Evolutionary conservation across 1,140 invertebrate species (phyloP).

Genomic region (Eciton burchellii): DNA sequence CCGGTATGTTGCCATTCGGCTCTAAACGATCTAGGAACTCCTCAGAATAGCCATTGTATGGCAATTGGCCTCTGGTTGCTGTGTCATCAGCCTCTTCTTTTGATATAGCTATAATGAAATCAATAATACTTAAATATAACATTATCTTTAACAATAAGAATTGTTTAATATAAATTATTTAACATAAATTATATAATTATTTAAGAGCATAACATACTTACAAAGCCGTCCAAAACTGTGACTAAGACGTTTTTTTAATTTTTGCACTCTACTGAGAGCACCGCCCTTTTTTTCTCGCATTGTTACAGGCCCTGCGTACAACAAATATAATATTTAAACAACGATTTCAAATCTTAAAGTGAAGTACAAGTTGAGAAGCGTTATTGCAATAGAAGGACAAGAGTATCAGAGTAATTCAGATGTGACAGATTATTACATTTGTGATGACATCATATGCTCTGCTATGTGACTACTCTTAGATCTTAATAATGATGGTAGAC

Average conservation of each 20-base stretch:
- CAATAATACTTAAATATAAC: constrained; percentile 36
- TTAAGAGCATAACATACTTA: constrained; percentile 87
- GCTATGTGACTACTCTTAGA: constrained; percentile 58
- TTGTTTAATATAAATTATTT: neutral
- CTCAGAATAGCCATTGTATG: constrained; percentile 95
- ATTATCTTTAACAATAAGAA: neutral
- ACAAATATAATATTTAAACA: constrained; percentile 64
- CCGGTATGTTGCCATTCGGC: constrained; percentile 93
- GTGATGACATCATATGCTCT: constrained; percentile 56
- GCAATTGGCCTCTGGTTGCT: constrained; percentile 88
- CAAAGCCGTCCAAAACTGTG: constrained; percentile 96
- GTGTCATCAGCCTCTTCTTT: constrained; percentile 91
- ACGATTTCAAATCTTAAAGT: constrained; percentile 19
- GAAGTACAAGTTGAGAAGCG: constrained; percentile 49
- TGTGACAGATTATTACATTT: constrained; percentile 56
- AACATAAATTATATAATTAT: constrained; percentile 6
- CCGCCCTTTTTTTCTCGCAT: constrained; percentile 96
- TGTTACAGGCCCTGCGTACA: constrained; percentile 87
- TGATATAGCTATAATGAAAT: constrained; percentile 88
- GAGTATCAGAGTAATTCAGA: constrained; percentile 69
- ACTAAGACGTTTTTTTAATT: constrained; percentile 95
- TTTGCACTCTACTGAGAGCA: constrained; percentile 94
- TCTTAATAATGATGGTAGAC: constrained; percentile 51
- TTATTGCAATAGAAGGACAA: constrained; percentile 48
- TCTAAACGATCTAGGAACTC: constrained; percentile 96